Evolutionary conservation across 2,113 vertebrate species (phyloP), one percentile per base, ranked within the genome.

Genomic region (Tenrec ecaudatus): DNA sequence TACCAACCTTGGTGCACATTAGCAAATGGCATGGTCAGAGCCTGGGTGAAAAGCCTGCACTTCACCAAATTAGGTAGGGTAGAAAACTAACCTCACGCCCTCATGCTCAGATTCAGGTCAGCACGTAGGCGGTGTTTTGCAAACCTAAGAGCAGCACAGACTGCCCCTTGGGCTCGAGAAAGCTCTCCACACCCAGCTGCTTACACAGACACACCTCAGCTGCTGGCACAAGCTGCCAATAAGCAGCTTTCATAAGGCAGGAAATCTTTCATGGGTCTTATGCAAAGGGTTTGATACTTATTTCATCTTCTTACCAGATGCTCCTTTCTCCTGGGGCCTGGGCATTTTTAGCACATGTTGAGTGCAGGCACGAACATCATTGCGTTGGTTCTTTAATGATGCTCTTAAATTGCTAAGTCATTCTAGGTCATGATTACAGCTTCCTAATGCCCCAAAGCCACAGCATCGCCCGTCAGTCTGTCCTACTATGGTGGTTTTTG

Each of bases 171-270:
- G 2, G 91, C 91, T 91, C 91, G 33, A 62, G 57, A 89, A 85
- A 91, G 80, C 40, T 79, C 40, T 88, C 85, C 95, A 96, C 92
- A 88, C 97, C 96, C 94, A 92, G 75, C 76, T 94, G 91, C 66
- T 92, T 62, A 88, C 9, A 94, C 23, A 94, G 79, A 95, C 82
- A 94, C 95, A 94, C 95, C 97, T 90, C 69, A 73, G 85, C 93
- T 88, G 82, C 82, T 82, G 89, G 96, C 95, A 91, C 93, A 94
- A 78, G 88, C 91, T 92, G 87, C 93, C 91, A 92, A 36, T 33
- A 91, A 91, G 85, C 33, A 89, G 68, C 57, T 85, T 93, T 78
- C 38, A 85, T 36, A 79, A 43, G 20, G n/a, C 81, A 92, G 78
- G 89, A 94, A 95, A 77, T 71, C 47, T 88, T 93, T 86, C 80